A percentile compares a stretch with the other conserved stretches of the same genome.
Conservation (phyloP, 2,888 invertebrate species). For the Listrodromus nycthemerus region DNA sequence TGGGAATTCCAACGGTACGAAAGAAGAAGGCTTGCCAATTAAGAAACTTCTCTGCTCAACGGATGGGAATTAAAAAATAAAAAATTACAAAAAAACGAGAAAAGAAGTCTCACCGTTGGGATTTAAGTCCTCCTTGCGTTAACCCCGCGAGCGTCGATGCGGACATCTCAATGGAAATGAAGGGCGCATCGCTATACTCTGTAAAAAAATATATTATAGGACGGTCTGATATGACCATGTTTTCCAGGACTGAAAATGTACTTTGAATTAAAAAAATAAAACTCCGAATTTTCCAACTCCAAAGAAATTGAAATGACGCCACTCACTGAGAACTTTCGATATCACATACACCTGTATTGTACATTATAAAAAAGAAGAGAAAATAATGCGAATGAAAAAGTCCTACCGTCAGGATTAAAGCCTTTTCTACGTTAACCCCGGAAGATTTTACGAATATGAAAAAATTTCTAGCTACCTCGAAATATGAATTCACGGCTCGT, state of each 20-base stretch:
- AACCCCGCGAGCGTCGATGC: slow-evolving; percentile 42
- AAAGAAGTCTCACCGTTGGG: slow-evolving; percentile 64
- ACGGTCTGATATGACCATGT: no score
- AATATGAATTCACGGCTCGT: no score
- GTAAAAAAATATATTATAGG: neutral
- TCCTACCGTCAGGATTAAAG: slow-evolving; percentile 65
- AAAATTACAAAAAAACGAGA: neutral
- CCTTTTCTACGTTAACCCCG: slow-evolving; percentile 56
- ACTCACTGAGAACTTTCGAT: no score
- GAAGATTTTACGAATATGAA: no score
- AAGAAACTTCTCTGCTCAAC: slow-evolving; percentile 63
- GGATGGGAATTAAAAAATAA: neutral
- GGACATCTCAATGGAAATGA: slow-evolving; percentile 27
- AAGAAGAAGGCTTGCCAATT: slow-evolving; percentile 66
- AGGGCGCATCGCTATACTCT: neutral
- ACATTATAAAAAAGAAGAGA: neutral
- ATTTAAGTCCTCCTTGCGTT: slow-evolving; percentile 63
- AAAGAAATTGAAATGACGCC: no score
- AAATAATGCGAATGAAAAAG: slow-evolving; percentile 39
- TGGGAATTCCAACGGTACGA: slow-evolving; percentile 62
- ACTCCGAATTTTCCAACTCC: no score
- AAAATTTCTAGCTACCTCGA: no score
- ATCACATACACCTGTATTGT: no score
- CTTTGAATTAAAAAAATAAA: no score
- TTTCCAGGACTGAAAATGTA: no score